These are phyloP conservation scores for Amiota communis DNA, from an alignment of 2,888 invertebrate genomes.

Conservation along the genomic window DNA sequence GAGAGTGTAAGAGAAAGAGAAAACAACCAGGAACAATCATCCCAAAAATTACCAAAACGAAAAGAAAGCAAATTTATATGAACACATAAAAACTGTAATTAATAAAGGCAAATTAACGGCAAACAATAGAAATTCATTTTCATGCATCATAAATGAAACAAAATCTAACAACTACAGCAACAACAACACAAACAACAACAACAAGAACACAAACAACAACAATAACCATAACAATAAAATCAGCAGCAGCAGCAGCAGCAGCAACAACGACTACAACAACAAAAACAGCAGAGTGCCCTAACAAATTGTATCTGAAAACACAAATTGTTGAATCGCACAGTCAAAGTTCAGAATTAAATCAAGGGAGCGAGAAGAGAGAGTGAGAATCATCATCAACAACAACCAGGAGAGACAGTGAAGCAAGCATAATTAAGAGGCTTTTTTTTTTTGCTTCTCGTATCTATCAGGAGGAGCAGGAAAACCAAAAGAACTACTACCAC, in stretches of 20 bases:
- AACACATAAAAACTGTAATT: conserved; percentile 60
- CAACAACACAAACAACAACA: background rate
- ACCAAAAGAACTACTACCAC: too few relatives aligned
- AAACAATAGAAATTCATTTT: conserved; percentile 67
- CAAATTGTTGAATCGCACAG: too few relatives aligned
- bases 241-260: conserved; percentile 20
- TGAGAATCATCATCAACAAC: background rate
- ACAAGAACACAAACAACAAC: background rate
- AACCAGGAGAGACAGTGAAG: conserved; percentile 53
- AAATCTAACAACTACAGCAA: conserved; percentile 57
- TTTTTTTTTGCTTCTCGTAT: too few relatives aligned
- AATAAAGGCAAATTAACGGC: conserved; percentile 65
- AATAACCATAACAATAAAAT: conserved; percentile 5
- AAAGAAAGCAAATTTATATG: conserved; percentile 43
- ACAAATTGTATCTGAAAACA: conserved; percentile 14
- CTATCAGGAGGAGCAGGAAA: too few relatives aligned
- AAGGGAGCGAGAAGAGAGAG: conserved; percentile 9
- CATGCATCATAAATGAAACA: conserved; percentile 63
- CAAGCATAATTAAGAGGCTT: conserved; percentile 49
- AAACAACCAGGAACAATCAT: background rate
- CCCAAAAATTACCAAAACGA: conserved; percentile 4
- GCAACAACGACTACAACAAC: conserved; percentile 27
- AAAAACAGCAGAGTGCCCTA: conserved; percentile 37
- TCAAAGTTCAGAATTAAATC: background rate
- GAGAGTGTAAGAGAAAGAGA: background rate